Evolutionary conservation across 2,888 invertebrate species (phyloP), one percentile per base, ranked within the genome.

Genomic region (Apamea sordens): DNA sequence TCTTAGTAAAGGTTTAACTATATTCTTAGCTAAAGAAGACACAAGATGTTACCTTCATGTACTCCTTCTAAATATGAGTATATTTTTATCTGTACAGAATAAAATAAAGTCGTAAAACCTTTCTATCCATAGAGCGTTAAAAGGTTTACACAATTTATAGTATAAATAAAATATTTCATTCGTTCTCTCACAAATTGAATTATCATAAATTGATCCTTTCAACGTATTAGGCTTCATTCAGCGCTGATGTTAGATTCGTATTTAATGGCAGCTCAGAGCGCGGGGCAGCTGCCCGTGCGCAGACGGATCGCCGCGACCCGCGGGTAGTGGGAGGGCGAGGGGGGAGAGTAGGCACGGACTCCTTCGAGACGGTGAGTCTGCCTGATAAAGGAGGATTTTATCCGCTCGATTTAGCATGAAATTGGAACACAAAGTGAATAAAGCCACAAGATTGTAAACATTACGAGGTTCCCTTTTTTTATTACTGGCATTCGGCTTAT

Each of bases 371-470:
- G 95, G 94, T 93, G 90, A 95, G 96, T 96, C 96, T 96, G 95
- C 95, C 92, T 95, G 96, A 96, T 96, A 96, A 96, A 96, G 93
- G 94, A 96, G 94, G 94, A 95, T 97, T 96, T 96, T 94, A 96
- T 95, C 95, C 96, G 95, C 95, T 95, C 95, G 95, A 96, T 97
- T 97, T 97, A 97, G 96, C 97, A 96, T 96, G 96, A 97, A 97
- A 97, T 97, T 97, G 96, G 96, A 96, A 96, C 95, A 96, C 97
- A 97, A 96, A 96, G 97, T 96, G 97, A 96, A 96, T 97, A 96
- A 96, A 96, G 96, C 96, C 96, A 96, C 96, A 95, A 95, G 96
- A 96, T 96, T 96, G 96, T 97, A 96, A 97, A 96, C 96, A 97
- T 96, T 96, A 96, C 93, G 95, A 96, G 95, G 94, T 95, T 94